Base-by-base conservation (phyloP, 2,113 vertebrate species). In the Lutjanus erythropterus region DNA sequence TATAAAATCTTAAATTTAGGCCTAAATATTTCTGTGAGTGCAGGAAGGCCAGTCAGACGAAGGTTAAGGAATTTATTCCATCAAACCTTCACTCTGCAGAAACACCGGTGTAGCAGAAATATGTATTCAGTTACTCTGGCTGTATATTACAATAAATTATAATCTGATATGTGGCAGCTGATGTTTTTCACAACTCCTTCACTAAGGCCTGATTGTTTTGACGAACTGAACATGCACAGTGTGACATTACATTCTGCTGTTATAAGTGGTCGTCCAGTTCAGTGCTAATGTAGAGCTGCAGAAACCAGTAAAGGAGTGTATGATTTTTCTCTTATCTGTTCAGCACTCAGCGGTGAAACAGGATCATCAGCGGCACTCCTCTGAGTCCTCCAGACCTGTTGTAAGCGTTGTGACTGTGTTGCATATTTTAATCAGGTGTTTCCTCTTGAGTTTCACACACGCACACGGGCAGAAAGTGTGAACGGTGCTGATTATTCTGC, bases 371-470 rank as follows among this genome's bases (percentile, higher is more conserved):
- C 15, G 2, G 41, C 15, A 3, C 46, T 65, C 25, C 61, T 21
- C 46, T 6, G 37, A 39, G 62, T 59, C 56, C 39, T 71, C 46
- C 50, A 69, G 47, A 62, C 35, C 44, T 56, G 37, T 49, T 67
- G 64, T 84, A 23, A 69, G 47, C 64, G 44, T 42, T 49, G 23
- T 46, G 33, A 46, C 50, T 6, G 4, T 0, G 2, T 15, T 65
- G 39, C 19, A 27, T 10, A 46, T 74, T 70, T 41, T 44, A 12
- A 33, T 67, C 31, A 71, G 71, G 70, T 14, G 27, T 47, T 71
- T 78, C 52, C 27, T 62, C 47, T 52, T 19, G 16, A 59, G 35
- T 33, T 70, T 55, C 16, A 68, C 65, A 70, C 21, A 62, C 47
- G 59, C 14, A 10, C 41, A 73, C 41, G 39, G 35, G 5, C 67